Conservation (phyloP, 2,888 invertebrate genomes). For the Mythimna lalbum region DNA sequence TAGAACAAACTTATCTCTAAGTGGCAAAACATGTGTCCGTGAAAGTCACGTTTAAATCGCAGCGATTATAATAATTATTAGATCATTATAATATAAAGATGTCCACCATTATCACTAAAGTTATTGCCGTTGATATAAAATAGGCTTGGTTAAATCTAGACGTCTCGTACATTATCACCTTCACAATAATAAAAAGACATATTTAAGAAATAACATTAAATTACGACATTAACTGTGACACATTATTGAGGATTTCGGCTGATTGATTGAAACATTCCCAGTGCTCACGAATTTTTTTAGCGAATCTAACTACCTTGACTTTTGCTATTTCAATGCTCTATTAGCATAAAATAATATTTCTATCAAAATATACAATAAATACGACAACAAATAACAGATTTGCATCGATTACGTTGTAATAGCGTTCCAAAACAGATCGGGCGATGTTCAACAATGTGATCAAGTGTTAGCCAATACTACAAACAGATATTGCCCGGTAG, state of each 20-base stretch:
- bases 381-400: conserved; percentile 52
- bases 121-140: conserved; percentile 12
- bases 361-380: conserved; percentile 44
- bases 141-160: conserved; percentile 20
- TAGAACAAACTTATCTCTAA: conserved; percentile 30
- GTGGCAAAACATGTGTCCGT: conserved; percentile 28
- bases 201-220: conserved; percentile 39
- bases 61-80: conserved; percentile 14
- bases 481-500: conserved; percentile 52
- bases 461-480: conserved; percentile 22
- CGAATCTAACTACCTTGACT: conserved; percentile 21
- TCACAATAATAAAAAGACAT: conserved; percentile 28
- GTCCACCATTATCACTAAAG: neutral
- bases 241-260: conserved; percentile 32
- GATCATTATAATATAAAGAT: conserved; percentile 2
- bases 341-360: conserved; percentile 51
- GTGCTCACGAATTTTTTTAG: conserved; percentile 11
- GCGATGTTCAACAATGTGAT: conserved; percentile 9
- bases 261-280: conserved; percentile 44
- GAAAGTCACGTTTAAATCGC: conserved; percentile 35
- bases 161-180: conserved; percentile 16
- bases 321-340: conserved; percentile 26
- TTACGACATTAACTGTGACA: conserved; percentile 39
- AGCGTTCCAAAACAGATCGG: conserved; percentile 13
- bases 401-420: conserved; percentile 40